Base-by-base conservation (phyloP, 2,797 vertebrate species). In the Phoxinus dragarum region DNA sequence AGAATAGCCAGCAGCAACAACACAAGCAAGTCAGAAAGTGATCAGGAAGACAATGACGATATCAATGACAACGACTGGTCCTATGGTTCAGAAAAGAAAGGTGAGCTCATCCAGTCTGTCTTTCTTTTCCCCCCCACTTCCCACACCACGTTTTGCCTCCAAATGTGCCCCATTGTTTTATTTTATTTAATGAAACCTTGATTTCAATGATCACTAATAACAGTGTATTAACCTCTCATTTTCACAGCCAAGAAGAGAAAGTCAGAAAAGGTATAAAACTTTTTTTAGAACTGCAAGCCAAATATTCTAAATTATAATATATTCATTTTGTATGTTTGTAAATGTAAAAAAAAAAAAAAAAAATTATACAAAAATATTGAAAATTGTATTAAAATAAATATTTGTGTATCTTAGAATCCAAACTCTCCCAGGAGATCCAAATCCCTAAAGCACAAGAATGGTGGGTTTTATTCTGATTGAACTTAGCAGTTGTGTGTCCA, bases 1-100 rank as follows among this genome's bases (percentile, higher is more conserved):
- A 98, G 97, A 93, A 96, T 98, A 54, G 98, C 97, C 80, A 98
- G 95, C 91, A 99, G 97, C 92, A 99, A 98, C 93, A 98, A 98
- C 91, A 96, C 97, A 95, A 99, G 97, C 94, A 99, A 99, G 91
- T 99, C 98, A 0, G 98, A 99, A 93, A 99, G 98, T 3, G 98
- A 99, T 91, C 98, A 98, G 92, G 98, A 99, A 90, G 98, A 99
- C 92, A 99, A 99, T 0, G 98, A 99, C 11, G 98, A 99, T 91
- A 96, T 99, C 88, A 99, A 99, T 38, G 98, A 99, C 91, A 99
- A 99, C 0, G 98, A 99, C 93, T 99, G 98, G 98, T 99, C 98
- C 3, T 99, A 99, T 0, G 97, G 97, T 88, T 97, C 98, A 0
- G 98, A 99, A 91, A 99, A 99, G 91, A 99, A 98, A 97, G 94